A percentile compares a stretch with the other conserved stretches of the same genome.
Evolutionary conservation across 2,797 vertebrate species (phyloP).

Genomic region (Nannoperca australis): DNA sequence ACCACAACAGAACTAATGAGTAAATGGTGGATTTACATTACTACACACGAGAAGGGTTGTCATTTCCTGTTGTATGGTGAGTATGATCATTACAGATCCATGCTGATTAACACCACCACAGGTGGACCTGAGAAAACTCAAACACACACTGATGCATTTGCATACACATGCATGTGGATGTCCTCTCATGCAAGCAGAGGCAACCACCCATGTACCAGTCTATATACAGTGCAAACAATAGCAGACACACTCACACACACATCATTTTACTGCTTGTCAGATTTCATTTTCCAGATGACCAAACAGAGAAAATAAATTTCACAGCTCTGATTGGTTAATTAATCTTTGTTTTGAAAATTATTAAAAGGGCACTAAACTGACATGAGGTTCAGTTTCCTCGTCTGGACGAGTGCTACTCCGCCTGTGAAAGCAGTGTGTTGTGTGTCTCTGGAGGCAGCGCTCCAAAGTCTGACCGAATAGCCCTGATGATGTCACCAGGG

Average conservation of each 20-base stretch:
- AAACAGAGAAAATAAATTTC: conserved; percentile 78
- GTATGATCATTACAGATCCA: conserved; percentile 66
- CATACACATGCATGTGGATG: conserved; percentile 8
- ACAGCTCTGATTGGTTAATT: conserved; percentile 77
- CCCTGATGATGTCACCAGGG: background rate
- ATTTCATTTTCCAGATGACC: conserved; percentile 71
- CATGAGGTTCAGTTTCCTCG: background rate
- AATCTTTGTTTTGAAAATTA: conserved; percentile 58
- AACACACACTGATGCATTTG: conserved; percentile 22
- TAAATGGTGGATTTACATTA: too few species aligned
- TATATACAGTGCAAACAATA: background rate
- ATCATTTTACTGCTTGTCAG: conserved; percentile 67
- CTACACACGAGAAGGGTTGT: too few species aligned
- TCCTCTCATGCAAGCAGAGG: conserved; percentile 33
- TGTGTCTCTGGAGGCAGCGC: background rate
- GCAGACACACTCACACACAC: background rate
- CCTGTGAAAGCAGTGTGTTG: background rate
- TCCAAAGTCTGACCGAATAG: background rate
- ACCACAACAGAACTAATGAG: too few species aligned
- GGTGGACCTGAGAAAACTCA: conserved; percentile 22
- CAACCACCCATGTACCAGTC: conserved; percentile 11
- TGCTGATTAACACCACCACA: conserved; percentile 22
- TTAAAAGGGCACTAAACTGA: conserved; percentile 13
- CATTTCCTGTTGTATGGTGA: conserved; percentile 57
- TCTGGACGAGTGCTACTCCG: background rate